These are phyloP conservation scores for Spilosoma lubricipeda DNA, from an alignment of 2,888 invertebrate genomes.

Conservation along the genomic window DNA sequence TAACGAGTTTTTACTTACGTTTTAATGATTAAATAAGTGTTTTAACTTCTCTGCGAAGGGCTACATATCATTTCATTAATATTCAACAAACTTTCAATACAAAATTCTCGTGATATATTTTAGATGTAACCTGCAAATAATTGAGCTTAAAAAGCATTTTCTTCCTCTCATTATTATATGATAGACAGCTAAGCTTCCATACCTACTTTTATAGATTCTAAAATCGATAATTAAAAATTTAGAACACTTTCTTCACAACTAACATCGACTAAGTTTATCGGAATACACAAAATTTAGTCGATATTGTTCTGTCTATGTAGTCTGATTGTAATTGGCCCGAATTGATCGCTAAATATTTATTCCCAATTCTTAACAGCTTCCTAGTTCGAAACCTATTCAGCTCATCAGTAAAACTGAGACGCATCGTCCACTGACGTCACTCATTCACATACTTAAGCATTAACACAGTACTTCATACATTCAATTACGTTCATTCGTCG, in stretches of 20 bases:
- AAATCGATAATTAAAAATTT: background rate
- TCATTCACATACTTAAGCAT: constrained; percentile 49
- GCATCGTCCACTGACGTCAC: constrained; percentile 40
- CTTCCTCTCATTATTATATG: background rate
- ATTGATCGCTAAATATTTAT: constrained; percentile 16
- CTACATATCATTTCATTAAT: background rate
- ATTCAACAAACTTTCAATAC: background rate
- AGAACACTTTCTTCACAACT: background rate
- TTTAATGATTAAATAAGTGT: too few species aligned
- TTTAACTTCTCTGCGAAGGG: too few species aligned
- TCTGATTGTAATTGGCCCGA: constrained; percentile 3
- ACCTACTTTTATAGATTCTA: too few species aligned
- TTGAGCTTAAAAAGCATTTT: too few species aligned
- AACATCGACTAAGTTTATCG: background rate
- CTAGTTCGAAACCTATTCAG: background rate
- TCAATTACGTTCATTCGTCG: constrained; percentile 58
- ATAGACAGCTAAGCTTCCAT: background rate
- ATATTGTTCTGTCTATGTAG: background rate
- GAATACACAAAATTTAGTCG: background rate
- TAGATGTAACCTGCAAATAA: too few species aligned
- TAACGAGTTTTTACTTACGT: background rate
- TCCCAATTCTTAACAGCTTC: background rate
- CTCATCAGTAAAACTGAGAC: constrained; percentile 22
- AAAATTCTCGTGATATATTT: too few species aligned
- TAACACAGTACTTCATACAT: constrained; percentile 48